These are phyloP conservation scores for Phodopus roborovskii DNA, from an alignment of 2,113 vertebrate genomes.

Conservation along the genomic window DNA sequence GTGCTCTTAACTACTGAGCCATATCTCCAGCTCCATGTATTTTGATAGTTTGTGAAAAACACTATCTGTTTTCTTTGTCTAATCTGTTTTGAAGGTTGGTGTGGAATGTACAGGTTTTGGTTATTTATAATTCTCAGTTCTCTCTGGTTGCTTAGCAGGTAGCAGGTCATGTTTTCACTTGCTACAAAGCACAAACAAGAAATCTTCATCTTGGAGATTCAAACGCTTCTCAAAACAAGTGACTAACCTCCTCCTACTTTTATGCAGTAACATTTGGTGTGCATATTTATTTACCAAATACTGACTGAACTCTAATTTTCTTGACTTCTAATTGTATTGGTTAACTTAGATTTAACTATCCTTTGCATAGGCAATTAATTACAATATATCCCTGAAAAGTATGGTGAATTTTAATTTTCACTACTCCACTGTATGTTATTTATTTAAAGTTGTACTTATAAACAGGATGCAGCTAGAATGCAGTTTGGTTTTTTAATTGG, in stretches of 20 bases:
- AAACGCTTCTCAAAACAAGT: conserved; percentile 26
- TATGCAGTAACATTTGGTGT: background rate
- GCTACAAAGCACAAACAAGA: conserved; percentile 20
- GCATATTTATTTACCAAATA: background rate
- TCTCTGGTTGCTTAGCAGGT: background rate
- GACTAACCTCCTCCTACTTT: background rate
- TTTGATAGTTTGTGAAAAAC: background rate
- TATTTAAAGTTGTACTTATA: background rate
- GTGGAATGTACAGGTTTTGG: background rate
- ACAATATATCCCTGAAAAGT: background rate
- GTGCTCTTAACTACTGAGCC: background rate
- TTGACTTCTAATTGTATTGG: background rate
- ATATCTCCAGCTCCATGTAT: background rate
- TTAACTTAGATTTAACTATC: background rate
- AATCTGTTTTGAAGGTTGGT: background rate
- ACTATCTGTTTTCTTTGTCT: background rate
- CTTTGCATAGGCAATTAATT: background rate
- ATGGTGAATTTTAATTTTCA: background rate
- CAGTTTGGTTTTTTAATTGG: background rate
- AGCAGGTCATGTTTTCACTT: conserved; percentile 13
- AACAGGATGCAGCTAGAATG: background rate
- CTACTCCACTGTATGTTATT: accelerated
- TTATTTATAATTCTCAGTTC: conserved; percentile 49
- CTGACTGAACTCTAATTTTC: background rate
- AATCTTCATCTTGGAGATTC: background rate